Base-by-base conservation (phyloP, 1,140 invertebrate genomes). In the Eriosoma lanigerum region DNA sequence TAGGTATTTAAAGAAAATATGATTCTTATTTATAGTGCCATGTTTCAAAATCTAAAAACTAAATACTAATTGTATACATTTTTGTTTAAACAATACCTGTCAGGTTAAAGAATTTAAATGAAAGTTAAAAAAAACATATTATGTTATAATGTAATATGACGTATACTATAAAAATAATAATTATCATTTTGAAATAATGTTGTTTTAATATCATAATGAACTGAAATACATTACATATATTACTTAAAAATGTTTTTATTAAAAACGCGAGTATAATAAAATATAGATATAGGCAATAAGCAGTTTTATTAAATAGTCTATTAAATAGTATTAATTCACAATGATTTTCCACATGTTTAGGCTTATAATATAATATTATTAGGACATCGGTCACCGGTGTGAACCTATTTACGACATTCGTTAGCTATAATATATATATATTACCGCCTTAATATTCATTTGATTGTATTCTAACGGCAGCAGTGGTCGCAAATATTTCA, bases 1-100 rank as follows among this genome's bases (percentile, higher is more conserved):
- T 17, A 13, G 21, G 24, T 48, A 68, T 68, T 48, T 24, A 48
- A 68, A 68, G 21, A 68, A 68, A 46, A 62, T 29, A 62, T 62
- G 32, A 62, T 32, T 32, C 29, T 32, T 62, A 19, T 62, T 62
- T 62, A 38, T 38, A 32, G 29, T 62, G 60, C 3, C 29, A 62
- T n/a, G 60, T 62, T 38, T 15, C 46, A 48, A 48, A 48, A 8
- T 48, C 9, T 48, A 17, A 21, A 12, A 48, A 13, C 13, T 44
- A 46, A 68, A 68, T 68, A 68, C 38, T 12, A 44, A 44, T 48
- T 48, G 38, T 68, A 68, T 68, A 48, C 48, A 48, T 26, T 8
- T 8, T 48, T 15, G n/a, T 48, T 48, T 48, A 19, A 46, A 48
- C 48, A 19, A 15, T 26, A 48, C 8, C 1, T 8, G 6, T 17